Evolutionary conservation across 2,888 invertebrate genomes (phyloP).

Genomic region (Saturnia pavonia): DNA sequence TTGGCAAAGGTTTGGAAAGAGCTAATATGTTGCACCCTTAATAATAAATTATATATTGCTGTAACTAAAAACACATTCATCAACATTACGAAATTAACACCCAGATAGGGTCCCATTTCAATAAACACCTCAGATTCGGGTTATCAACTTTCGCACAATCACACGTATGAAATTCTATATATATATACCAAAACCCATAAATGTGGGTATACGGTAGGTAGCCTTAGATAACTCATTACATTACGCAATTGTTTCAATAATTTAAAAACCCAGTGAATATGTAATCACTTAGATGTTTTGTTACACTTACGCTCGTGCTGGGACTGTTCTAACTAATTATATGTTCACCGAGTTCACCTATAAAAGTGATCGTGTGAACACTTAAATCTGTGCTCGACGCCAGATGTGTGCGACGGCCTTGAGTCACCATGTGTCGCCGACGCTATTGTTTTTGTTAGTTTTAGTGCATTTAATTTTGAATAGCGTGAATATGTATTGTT

Average conservation of each 20-base stretch:
- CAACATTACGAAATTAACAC: no score
- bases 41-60: background rate
- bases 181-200: no score
- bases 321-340: slow-evolving; percentile 13
- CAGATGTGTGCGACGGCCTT: slow-evolving; percentile 26
- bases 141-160: no score
- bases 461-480: slow-evolving; percentile 4
- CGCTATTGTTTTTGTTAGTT: slow-evolving; percentile 9
- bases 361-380: slow-evolving; percentile 45
- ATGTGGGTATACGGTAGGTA: no score
- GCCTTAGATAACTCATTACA: no score
- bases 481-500: background rate
- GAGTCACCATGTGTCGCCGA: slow-evolving; percentile 18
- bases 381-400: slow-evolving; percentile 40
- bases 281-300: background rate
- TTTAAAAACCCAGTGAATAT: background rate
- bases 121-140: no score
- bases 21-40: background rate
- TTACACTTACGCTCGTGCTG: background rate
- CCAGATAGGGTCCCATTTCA: no score
- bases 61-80: no score
- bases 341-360: slow-evolving; percentile 14
- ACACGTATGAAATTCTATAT: no score
- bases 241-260: no score
- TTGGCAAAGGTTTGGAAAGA: background rate